Evolutionary conservation across 2,113 vertebrate genomes (phyloP).

Genomic region (Phodopus roborovskii): DNA sequence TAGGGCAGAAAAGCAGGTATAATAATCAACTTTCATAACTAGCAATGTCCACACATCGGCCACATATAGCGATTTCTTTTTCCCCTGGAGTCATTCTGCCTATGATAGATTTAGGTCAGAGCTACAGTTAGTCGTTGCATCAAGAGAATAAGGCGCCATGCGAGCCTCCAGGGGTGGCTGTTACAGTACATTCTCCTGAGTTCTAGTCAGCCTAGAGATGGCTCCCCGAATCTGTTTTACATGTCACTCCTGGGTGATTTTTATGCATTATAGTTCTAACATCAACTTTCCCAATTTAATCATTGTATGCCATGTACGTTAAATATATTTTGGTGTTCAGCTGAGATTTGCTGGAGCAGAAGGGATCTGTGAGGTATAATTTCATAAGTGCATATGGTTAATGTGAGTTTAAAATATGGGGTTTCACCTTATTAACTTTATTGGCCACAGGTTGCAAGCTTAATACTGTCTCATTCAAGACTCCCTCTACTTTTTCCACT

Average conservation of each 20-base stretch:
- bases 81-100: neutral
- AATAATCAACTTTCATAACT: neutral
- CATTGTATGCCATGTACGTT: neutral
- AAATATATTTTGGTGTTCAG: constrained; percentile 34
- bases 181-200: neutral
- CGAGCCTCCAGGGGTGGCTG: neutral
- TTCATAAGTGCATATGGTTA: constrained; percentile 28
- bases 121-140: neutral
- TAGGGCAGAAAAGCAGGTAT: neutral
- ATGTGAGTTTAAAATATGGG: constrained; percentile 58
- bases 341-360: neutral
- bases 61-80: neutral
- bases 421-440: constrained; percentile 66
- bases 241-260: neutral
- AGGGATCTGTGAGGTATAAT: neutral
- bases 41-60: neutral
- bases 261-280: constrained; percentile 30
- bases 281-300: constrained; percentile 1
- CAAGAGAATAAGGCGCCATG: neutral
- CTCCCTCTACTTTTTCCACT: constrained; percentile 13
- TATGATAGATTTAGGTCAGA: neutral
- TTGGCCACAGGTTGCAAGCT: constrained; percentile 30
- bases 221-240: neutral
- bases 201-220: neutral
- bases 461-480: neutral